These are phyloP conservation scores for Lepidothrix coronata DNA, from an alignment of 2,113 vertebrate genomes.

Conservation along the genomic window DNA sequence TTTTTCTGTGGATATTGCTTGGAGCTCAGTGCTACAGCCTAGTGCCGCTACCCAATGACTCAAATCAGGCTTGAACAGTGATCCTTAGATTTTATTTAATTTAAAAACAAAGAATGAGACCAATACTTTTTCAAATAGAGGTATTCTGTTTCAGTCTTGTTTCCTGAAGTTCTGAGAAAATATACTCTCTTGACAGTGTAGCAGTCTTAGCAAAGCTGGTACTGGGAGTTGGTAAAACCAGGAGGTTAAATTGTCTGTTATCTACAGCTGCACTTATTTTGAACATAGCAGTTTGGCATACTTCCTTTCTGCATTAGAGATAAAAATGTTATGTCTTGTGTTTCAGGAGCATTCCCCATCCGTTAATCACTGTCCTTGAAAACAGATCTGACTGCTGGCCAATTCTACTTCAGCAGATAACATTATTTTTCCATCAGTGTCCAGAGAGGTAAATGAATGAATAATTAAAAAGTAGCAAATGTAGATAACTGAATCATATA, in stretches of 20 bases:
- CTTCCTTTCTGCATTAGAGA: background rate
- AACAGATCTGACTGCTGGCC: constrained; percentile 91
- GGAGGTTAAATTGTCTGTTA: background rate
- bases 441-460: constrained; percentile 78
- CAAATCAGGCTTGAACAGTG: background rate
- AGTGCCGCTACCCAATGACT: background rate
- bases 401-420: constrained; percentile 83
- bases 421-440: constrained; percentile 79
- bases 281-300: background rate
- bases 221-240: background rate
- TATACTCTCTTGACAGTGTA: background rate
- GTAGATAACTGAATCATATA: background rate
- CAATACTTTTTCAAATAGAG: background rate
- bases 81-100: background rate
- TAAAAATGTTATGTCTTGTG: background rate
- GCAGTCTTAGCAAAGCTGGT: background rate
- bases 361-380: constrained; percentile 89
- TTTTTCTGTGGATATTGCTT: background rate
- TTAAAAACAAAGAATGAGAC: background rate
- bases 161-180: background rate
- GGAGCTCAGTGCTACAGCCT: background rate
- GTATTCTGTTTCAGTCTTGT: background rate
- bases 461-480: background rate
- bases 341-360: constrained; percentile 86
- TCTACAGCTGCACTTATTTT: background rate